phyloP scores from a whole-genome alignment of 1,140 invertebrate genomes.

The Drosophila sucinea region DNA sequence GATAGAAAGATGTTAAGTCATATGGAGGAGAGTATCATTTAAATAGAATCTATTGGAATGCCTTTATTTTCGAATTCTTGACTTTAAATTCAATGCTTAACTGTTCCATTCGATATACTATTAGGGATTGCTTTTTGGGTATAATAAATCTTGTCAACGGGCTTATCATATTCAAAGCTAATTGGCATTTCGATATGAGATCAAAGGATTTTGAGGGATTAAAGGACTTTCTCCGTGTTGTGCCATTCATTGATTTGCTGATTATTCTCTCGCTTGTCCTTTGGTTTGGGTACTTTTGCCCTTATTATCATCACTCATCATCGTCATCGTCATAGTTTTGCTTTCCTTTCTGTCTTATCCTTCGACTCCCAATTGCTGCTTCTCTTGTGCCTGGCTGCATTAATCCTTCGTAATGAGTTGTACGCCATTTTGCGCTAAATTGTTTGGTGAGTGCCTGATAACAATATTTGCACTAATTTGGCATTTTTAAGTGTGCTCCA shows the following conservation, averaged over 20 bases:
- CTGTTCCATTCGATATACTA: too few relatives aligned
- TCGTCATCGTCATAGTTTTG: conserved; percentile 10
- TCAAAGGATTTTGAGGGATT: too few relatives aligned
- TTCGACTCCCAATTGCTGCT: neutral
- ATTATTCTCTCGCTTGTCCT: neutral
- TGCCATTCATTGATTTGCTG: neutral
- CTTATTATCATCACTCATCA: neutral
- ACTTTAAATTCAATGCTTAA: too few relatives aligned
- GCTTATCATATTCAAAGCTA: too few relatives aligned
- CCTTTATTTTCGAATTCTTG: too few relatives aligned
- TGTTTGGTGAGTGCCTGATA: conserved; percentile 83
- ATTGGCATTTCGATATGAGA: too few relatives aligned
- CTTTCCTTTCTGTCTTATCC: conserved; percentile 31
- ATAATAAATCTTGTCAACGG: too few relatives aligned
- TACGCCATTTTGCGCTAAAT: conserved; percentile 83
- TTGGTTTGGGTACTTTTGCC: neutral
- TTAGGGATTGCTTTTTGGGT: too few relatives aligned
- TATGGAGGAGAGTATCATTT: neutral
- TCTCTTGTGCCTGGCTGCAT: conserved; percentile 29
- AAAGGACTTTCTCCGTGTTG: neutral
- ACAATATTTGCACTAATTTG: conserved; percentile 83
- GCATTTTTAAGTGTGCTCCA: conserved; percentile 83
- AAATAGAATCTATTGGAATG: too few relatives aligned
- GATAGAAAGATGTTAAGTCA: neutral
- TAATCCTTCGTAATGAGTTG: conserved; percentile 82